Conservation (phyloP, 2,797 vertebrate species). For the Diplodus sargus region DNA sequence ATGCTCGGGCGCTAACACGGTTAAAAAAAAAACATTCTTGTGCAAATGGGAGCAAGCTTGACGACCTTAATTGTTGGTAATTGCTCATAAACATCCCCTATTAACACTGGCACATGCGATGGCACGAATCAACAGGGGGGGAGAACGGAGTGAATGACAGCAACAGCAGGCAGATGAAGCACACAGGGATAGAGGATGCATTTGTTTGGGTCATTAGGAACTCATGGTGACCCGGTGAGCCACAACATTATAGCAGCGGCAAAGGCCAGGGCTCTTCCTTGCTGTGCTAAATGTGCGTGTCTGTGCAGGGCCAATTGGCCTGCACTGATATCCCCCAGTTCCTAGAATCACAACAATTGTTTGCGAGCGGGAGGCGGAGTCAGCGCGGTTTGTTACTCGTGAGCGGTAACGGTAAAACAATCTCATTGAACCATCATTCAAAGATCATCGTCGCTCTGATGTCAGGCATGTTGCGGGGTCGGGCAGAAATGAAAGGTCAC, state of each 20-base stretch:
- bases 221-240: slow-evolving; percentile 76
- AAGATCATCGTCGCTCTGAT: slow-evolving; percentile 26
- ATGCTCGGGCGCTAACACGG: slow-evolving; percentile 67
- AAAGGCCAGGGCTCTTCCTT: slow-evolving; percentile 59
- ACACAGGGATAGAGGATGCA: slow-evolving; percentile 62
- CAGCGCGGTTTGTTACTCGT: no score
- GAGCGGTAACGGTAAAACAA: slow-evolving; percentile 32
- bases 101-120: slow-evolving; percentile 70
- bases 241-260: slow-evolving; percentile 58
- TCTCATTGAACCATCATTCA: not conserved
- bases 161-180: slow-evolving; percentile 53
- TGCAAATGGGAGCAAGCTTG: slow-evolving; percentile 52
- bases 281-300: slow-evolving; percentile 68
- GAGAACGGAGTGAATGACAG: slow-evolving; percentile 54
- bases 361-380: slow-evolving; percentile 51
- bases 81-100: slow-evolving; percentile 74
- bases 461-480: slow-evolving; percentile 17
- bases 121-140: slow-evolving; percentile 43
- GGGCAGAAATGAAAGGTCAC: slow-evolving; percentile 52
- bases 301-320: slow-evolving; percentile 72
- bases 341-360: slow-evolving; percentile 76
- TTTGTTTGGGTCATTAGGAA: slow-evolving; percentile 78
- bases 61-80: slow-evolving; percentile 71
- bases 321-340: slow-evolving; percentile 68
- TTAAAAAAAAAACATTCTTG: slow-evolving; percentile 57